Conservation (phyloP, 2,888 invertebrate species). For the Folsomia candida region DNA sequence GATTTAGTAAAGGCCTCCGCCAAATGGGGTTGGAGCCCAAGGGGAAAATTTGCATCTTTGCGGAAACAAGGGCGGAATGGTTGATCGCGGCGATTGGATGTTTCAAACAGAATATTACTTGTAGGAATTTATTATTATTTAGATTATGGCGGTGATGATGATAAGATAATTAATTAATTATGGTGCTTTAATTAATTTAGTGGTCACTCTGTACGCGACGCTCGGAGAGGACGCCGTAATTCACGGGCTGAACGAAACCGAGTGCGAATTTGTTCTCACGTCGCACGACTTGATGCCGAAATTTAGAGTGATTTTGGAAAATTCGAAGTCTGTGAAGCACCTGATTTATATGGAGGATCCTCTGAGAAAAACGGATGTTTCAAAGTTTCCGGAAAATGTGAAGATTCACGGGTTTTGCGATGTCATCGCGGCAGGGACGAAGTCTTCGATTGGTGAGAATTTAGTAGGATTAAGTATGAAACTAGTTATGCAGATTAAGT, state of each 20-base stretch:
- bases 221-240: slow-evolving; percentile 94
- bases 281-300: slow-evolving; percentile 88
- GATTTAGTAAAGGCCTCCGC: slow-evolving; percentile 81
- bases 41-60: slow-evolving; percentile 84
- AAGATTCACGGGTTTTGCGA: slow-evolving; percentile 72
- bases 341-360: slow-evolving; percentile 87
- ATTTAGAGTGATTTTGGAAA: slow-evolving; percentile 72
- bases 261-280: slow-evolving; percentile 89
- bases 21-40: slow-evolving; percentile 72
- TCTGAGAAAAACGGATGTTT: slow-evolving; percentile 67
- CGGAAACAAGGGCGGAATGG: slow-evolving; percentile 98
- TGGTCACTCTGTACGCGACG: slow-evolving; percentile 96
- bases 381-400: slow-evolving; percentile 72
- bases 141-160: not conserved
- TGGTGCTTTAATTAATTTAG: slow-evolving; percentile 55
- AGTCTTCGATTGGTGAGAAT: slow-evolving; percentile 38
- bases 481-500: not conserved
- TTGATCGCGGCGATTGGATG: slow-evolving; percentile 93
- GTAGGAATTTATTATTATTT: slow-evolving; percentile 55
- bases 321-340: slow-evolving; percentile 72
- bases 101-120: slow-evolving; percentile 88
- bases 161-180: slow-evolving; percentile 8
- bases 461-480: not conserved
- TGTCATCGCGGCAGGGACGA: slow-evolving; percentile 62
- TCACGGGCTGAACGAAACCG: slow-evolving; percentile 95